Evolutionary conservation across 2,888 invertebrate species (phyloP).

Genomic region (Caenorhabditis sp.): DNA sequence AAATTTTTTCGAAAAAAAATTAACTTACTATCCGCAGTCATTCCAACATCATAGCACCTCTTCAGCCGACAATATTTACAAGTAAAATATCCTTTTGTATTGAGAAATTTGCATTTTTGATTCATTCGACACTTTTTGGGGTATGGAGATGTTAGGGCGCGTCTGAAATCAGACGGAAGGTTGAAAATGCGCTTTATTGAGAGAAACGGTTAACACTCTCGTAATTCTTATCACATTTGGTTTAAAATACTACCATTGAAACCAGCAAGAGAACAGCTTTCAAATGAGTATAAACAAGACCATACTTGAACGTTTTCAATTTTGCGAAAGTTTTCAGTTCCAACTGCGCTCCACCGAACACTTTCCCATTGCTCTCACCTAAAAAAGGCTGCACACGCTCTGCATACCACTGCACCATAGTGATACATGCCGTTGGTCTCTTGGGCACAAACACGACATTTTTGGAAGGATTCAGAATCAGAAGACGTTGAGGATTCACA

Average conservation of each 20-base stretch:
- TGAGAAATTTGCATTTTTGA: constrained; percentile 5
- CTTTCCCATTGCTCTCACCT: background rate
- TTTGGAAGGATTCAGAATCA: background rate
- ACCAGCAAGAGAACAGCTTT: too few relatives aligned
- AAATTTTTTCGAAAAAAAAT: background rate
- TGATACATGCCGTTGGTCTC: constrained; percentile 10
- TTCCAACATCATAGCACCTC: constrained; percentile 13
- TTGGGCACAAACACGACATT: background rate
- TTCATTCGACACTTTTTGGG: constrained; percentile 4
- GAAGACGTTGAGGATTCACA: background rate
- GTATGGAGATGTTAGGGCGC: background rate
- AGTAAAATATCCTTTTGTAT: constrained; percentile 5
- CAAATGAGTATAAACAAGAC: too few relatives aligned
- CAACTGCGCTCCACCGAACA: background rate
- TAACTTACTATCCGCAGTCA: constrained; percentile 12
- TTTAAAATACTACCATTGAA: too few relatives aligned
- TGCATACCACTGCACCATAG: constrained; percentile 13
- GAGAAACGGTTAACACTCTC: background rate
- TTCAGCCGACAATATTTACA: constrained; percentile 21
- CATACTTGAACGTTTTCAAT: too few relatives aligned
- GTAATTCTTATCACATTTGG: too few relatives aligned
- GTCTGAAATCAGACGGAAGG: background rate
- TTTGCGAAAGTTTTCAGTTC: too few relatives aligned
- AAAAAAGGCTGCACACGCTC: constrained; percentile 24
- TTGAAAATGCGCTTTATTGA: background rate